These are phyloP conservation scores for Stenurella melanura DNA, from an alignment of 2,888 invertebrate species.

Conservation along the genomic window DNA sequence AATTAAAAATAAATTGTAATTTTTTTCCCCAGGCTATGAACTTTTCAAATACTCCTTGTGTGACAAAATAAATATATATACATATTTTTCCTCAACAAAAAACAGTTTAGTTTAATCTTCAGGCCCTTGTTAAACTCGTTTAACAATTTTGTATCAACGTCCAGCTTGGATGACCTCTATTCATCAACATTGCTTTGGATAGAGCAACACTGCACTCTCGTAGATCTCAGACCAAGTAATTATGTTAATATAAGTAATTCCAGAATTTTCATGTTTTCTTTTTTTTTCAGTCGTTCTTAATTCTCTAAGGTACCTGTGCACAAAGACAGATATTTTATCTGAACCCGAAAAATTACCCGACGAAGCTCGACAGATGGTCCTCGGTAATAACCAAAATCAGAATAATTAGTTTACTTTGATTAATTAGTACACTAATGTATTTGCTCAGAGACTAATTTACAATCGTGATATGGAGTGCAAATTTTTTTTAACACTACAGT, in stretches of 20 bases:
- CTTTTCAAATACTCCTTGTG: too few relatives aligned
- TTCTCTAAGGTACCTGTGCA: conserved; percentile 92
- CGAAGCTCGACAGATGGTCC: conserved; percentile 88
- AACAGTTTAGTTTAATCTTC: conserved; percentile 93
- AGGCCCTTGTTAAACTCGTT: conserved; percentile 93
- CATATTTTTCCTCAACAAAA: conserved; percentile 72
- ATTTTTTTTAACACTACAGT: conserved; percentile 43
- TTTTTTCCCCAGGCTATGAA: too few relatives aligned
- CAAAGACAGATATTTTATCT: conserved; percentile 93
- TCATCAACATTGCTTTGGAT: conserved; percentile 95
- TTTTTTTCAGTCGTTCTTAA: conserved; percentile 89
- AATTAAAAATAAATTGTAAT: too few relatives aligned
- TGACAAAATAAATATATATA: not conserved
- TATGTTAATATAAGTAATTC: conserved; percentile 1
- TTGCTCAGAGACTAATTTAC: conserved; percentile 53
- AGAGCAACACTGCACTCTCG: conserved; percentile 96
- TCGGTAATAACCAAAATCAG: conserved; percentile 47
- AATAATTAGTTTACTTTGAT: conserved; percentile 44
- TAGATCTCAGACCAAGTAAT: conserved; percentile 93
- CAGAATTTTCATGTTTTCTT: conserved; percentile 44
- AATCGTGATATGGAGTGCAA: conserved; percentile 53
- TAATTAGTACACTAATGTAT: conserved; percentile 21
- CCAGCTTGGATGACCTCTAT: conserved; percentile 92
- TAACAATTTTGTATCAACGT: conserved; percentile 93
- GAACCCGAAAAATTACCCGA: conserved; percentile 92